These are phyloP conservation scores for Silurus lanzhouensis DNA, from an alignment of 2,797 vertebrate species.

Conservation along the genomic window DNA sequence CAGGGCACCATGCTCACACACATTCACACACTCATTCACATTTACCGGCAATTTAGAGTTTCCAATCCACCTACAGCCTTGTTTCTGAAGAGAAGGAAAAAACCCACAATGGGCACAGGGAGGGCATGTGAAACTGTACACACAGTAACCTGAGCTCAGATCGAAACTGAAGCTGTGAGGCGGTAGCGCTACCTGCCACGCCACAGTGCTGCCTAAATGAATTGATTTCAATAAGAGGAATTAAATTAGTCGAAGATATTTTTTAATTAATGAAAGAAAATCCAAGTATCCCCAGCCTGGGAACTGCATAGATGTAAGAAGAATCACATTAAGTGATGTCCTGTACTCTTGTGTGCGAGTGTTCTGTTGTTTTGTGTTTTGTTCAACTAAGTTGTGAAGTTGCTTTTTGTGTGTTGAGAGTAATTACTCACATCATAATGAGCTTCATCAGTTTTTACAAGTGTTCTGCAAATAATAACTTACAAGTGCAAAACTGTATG, in stretches of 20 bases:
- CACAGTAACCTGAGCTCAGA: neutral
- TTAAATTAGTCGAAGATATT: constrained; percentile 3
- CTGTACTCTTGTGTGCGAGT: neutral
- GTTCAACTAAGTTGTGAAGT: neutral
- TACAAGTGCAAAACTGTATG: neutral
- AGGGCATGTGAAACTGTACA: neutral
- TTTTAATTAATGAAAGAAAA: constrained; percentile 15
- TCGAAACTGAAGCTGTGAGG: neutral
- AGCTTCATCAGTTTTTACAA: neutral
- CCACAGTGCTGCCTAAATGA: neutral
- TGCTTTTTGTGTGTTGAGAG: neutral
- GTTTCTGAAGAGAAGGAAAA: neutral
- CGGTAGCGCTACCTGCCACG: neutral
- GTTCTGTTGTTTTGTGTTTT: neutral
- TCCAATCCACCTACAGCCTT: neutral
- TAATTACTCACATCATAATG: neutral
- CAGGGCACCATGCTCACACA: neutral
- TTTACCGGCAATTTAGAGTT: neutral
- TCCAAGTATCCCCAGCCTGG: neutral
- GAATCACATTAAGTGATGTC: neutral
- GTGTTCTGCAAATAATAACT: too few relatives aligned
- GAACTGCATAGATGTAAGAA: neutral
- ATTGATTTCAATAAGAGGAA: neutral
- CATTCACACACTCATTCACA: neutral
- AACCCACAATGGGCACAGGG: neutral